Conservation (phyloP, 2,797 vertebrate species). For the Ibycter americanus region DNA sequence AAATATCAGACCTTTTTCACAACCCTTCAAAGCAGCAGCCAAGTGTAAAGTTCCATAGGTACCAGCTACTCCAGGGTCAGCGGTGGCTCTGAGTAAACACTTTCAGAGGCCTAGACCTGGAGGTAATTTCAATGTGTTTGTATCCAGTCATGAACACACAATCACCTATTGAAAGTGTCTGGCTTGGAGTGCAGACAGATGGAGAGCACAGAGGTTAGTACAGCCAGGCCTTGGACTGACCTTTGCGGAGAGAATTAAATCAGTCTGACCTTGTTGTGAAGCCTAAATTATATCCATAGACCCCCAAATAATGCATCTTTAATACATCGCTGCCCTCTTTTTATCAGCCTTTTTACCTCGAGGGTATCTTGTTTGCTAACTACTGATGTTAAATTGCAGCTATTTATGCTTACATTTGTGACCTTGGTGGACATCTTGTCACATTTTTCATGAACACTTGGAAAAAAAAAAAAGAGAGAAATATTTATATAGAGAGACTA, state of each 20-base stretch:
- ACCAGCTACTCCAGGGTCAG: conserved; percentile 19
- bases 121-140: conserved; percentile 70
- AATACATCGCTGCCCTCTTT: conserved; percentile 67
- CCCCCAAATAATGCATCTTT: conserved; percentile 72
- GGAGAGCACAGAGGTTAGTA: conserved; percentile 72
- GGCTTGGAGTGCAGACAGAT: conserved; percentile 69
- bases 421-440: conserved; percentile 61
- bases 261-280: conserved; percentile 63
- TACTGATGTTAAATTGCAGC: conserved; percentile 63
- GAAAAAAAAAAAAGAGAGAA: conserved; percentile 43
- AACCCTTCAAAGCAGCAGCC: background rate
- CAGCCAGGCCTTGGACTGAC: conserved; percentile 72
- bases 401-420: conserved; percentile 66
- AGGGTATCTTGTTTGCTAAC: conserved; percentile 69
- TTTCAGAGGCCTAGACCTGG: conserved; percentile 4
- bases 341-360: conserved; percentile 69
- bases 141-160: conserved; percentile 67
- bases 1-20: background rate
- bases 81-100: conserved; percentile 22
- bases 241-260: conserved; percentile 73
- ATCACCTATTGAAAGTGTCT: conserved; percentile 76
- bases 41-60: conserved; percentile 31
- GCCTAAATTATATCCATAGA: conserved; percentile 73
- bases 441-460: conserved; percentile 52
- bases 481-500: background rate